phyloP scores from a whole-genome alignment of 2,113 vertebrate species.

The Amblyopsis rosae region DNA sequence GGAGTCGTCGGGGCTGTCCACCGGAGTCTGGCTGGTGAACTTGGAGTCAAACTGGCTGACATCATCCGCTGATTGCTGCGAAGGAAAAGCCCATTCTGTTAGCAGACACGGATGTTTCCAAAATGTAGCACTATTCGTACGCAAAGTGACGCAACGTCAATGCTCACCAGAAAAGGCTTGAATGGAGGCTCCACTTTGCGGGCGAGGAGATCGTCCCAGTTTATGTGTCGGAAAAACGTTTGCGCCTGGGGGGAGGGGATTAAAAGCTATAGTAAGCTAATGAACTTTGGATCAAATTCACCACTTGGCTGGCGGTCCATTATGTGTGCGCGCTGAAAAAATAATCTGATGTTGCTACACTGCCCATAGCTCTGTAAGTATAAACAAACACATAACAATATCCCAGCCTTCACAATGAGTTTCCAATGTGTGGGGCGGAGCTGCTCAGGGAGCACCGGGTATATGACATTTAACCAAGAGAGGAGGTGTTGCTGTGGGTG shows the following conservation, averaged over 20 bases:
- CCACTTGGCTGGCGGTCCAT: too few species aligned
- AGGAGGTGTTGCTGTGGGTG: too few species aligned
- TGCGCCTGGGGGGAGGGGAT: slow-evolving; percentile 78
- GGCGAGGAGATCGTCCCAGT: slow-evolving; percentile 96
- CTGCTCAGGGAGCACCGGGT: too few species aligned
- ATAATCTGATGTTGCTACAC: too few species aligned
- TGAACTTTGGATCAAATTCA: too few species aligned
- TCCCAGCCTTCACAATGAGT: too few species aligned
- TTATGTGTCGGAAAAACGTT: slow-evolving; percentile 93
- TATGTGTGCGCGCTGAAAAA: too few species aligned
- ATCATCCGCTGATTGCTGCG: slow-evolving; percentile 97
- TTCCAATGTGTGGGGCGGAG: too few species aligned
- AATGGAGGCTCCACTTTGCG: slow-evolving; percentile 97
- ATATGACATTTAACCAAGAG: too few species aligned
- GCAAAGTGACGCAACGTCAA: slow-evolving; percentile 35
- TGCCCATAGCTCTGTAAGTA: too few species aligned
- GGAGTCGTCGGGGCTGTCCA: slow-evolving; percentile 97
- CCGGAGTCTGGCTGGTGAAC: slow-evolving; percentile 98
- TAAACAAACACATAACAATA: too few species aligned
- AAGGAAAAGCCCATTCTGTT: slow-evolving; percentile 2
- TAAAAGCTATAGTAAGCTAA: neutral
- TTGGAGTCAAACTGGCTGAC: slow-evolving; percentile 99
- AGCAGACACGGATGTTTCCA: neutral
- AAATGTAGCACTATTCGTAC: neutral
- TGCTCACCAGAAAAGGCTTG: slow-evolving; percentile 91